These are phyloP conservation scores for Imbricaverruca yamaguchii DNA, from an alignment of 2,888 invertebrate genomes.

Conservation along the genomic window DNA sequence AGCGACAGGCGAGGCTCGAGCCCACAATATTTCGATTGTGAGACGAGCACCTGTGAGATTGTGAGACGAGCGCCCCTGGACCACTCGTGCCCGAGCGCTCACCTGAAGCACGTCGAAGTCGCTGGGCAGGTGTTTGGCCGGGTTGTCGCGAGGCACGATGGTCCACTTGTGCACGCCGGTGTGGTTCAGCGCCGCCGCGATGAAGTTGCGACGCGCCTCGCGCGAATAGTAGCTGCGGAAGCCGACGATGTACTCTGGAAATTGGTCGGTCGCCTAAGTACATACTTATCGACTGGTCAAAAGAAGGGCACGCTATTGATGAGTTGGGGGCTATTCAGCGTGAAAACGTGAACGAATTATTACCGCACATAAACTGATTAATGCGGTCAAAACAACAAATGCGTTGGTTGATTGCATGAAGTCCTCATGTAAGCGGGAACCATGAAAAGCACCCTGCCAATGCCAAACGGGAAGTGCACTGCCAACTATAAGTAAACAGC, in stretches of 20 bases:
- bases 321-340: too few relatives aligned
- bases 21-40: too few relatives aligned
- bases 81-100: too few relatives aligned
- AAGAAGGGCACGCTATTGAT: neutral
- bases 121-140: conserved; percentile 78
- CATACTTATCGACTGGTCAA: neutral
- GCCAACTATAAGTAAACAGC: neutral
- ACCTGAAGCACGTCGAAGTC: conserved; percentile 82
- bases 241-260: conserved; percentile 70
- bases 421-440: neutral
- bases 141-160: conserved; percentile 65
- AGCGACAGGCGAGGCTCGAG: too few relatives aligned
- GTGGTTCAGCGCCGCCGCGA: conserved; percentile 64
- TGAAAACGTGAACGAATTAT: neutral
- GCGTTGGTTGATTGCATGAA: neutral
- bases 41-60: too few relatives aligned
- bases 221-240: conserved; percentile 75
- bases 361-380: neutral
- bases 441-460: neutral
- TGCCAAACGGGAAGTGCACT: too few relatives aligned
- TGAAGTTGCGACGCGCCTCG: conserved; percentile 63
- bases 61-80: too few relatives aligned
- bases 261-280: neutral
- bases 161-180: conserved; percentile 68
- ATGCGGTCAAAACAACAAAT: neutral